Base-by-base conservation (phyloP, 2,113 vertebrate species). In the Tonatia bakeri region DNA sequence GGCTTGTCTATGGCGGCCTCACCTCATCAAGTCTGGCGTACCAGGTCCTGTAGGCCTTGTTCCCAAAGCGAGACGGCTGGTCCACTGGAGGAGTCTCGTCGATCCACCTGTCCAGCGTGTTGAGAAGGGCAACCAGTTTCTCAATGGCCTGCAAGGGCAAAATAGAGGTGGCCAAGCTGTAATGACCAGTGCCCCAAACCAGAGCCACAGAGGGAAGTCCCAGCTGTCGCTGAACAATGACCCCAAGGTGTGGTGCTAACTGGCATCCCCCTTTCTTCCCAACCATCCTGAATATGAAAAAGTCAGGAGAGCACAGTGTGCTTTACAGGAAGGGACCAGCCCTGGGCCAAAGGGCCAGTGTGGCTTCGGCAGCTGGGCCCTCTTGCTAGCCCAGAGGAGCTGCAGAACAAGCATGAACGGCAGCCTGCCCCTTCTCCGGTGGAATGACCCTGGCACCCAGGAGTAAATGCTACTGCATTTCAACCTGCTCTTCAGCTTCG, bases 41-140 rank as follows among this genome's bases (percentile, higher is more conserved):
- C 99, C 99, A 99, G 92, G 98, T 99, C 98, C 99, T 99, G 97
- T 99, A 99, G 94, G 99, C 99, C 97, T 99, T 99, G 98, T 99
- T 99, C 64, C 99, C 99, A 69, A 99, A 99, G n/a, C 99, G 99
- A 33, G 99, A 99, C 0, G 99, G 99, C 96, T 99, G 99, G 98
- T 99, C 99, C 54, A 99, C 98, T 0, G 99, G 99, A 0, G 99
- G 99, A 0, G 99, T 99, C 98, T 99, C 99, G 43, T 99, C 98
- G 0, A 99, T 99, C 99, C 99, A 99, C 79, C 96, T 98, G 98
- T 99, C 99, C n/a, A 99, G 98, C 1, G 99, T 99, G 88, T 98
- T 98, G 93, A 99, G 98, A 91, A 99, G 98, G 64, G 97, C 97
- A 4, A 99, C 95, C 96, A 99, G 97, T 90, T 99, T 99, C 97